Percentiles rank a stretch among this genome's conserved stretches.
phyloP scores from a whole-genome alignment of 2,113 vertebrate species.

The Porphyrio hochstetteri region DNA sequence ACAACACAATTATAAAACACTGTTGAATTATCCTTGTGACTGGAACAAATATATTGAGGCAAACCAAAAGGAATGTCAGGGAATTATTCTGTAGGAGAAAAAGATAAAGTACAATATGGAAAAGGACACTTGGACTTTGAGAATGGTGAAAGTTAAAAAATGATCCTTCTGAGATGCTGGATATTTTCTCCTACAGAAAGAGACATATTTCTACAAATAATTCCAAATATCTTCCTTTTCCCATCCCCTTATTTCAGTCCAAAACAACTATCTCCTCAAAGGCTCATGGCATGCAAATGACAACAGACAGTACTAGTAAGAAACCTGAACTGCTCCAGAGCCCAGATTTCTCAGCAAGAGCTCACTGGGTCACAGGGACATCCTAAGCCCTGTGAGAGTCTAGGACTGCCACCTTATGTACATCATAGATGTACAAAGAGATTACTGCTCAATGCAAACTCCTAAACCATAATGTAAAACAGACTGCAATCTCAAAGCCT shows the following conservation, averaged over 20 bases:
- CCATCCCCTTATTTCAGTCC: neutral
- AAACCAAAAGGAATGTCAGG: neutral
- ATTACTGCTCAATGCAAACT: neutral
- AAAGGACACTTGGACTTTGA: neutral
- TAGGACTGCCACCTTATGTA: neutral
- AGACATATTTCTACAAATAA: neutral
- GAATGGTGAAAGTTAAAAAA: neutral
- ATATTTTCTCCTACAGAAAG: neutral
- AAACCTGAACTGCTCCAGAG: neutral
- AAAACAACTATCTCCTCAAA: neutral
- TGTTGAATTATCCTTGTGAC: neutral
- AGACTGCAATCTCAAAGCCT: neutral
- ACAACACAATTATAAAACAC: neutral
- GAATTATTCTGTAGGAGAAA: neutral
- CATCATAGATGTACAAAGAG: neutral
- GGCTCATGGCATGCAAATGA: fast-evolving
- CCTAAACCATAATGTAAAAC: neutral
- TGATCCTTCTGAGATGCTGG: neutral
- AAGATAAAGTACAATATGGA: neutral
- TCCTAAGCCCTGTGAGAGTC: neutral
- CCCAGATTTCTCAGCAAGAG: neutral
- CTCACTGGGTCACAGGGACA: neutral
- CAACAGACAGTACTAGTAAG: neutral
- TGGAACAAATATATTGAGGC: neutral
- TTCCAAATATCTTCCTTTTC: neutral